Percentiles rank a stretch among this genome's conserved stretches.
These are phyloP conservation scores for Leptocoma aspasia DNA, from an alignment of 2,113 vertebrate genomes.

Conservation along the genomic window DNA sequence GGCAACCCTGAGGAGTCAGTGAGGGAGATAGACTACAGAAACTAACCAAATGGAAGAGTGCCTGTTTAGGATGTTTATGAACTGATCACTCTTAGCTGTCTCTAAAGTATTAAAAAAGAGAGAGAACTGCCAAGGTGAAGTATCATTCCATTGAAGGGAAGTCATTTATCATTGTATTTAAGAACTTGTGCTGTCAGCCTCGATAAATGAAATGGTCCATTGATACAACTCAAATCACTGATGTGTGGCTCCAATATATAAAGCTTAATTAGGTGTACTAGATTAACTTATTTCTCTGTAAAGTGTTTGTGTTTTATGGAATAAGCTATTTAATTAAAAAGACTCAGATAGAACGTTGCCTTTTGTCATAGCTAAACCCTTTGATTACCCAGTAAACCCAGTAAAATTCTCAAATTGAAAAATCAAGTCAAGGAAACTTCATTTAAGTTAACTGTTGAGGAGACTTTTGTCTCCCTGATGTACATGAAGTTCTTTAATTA, in stretches of 20 bases:
- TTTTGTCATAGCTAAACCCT: not conserved
- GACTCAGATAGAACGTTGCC: not conserved
- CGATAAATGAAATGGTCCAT: constrained; percentile 63
- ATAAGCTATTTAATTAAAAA: constrained; percentile 39
- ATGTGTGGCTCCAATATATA: constrained; percentile 57
- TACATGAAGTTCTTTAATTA: not conserved
- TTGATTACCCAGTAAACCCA: no score
- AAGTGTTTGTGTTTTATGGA: constrained; percentile 62
- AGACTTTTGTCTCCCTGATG: not conserved
- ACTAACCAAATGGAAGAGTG: constrained; percentile 31
- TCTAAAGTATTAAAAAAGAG: constrained; percentile 49
- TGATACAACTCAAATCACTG: constrained; percentile 59
- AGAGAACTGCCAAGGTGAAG: constrained; percentile 64
- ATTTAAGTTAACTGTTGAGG: not conserved
- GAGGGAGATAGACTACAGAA: not conserved
- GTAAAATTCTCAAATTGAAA: constrained; percentile 27
- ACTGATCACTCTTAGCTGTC: constrained; percentile 19
- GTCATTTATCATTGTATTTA: constrained; percentile 70
- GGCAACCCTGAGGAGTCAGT: not conserved
- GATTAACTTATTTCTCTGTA: constrained; percentile 68
- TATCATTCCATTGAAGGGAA: constrained; percentile 60
- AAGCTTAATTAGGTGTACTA: constrained; percentile 67
- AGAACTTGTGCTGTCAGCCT: constrained; percentile 69
- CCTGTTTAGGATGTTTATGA: constrained; percentile 35
- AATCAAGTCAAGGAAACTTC: not conserved